Evolutionary conservation across 2,113 vertebrate genomes (phyloP), one percentile per base, ranked within the genome.

Genomic region (Prionailurus viverrinus): DNA sequence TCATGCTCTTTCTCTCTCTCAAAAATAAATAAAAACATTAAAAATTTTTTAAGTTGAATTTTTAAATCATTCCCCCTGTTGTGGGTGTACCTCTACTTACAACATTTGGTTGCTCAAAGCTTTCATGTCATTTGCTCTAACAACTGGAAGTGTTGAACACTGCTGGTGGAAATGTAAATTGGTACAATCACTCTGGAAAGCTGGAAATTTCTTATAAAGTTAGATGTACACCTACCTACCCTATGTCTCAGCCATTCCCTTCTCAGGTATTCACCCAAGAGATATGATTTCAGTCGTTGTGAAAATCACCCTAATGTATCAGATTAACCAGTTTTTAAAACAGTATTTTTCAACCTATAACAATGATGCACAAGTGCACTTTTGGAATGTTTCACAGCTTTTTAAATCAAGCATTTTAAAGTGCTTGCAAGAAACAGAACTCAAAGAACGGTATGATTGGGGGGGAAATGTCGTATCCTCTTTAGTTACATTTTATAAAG

Each of bases 341-440:
- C n/a, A 96, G 25, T 39, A 27, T 19, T 87, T 94, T 92, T 84
- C n/a, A 84, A 45, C 7, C 25, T 18, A 78, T 45, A 94, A 53
- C 14, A 31, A 41, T 58, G 51, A 31, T 19, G 6, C 8, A n/a
- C 3, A 13, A 55, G 25, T 12, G 7, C 0, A 36, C 5, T 23
- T 93, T 36, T 88, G 41, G 31, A 33, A 27, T 39, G 25, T 45
- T 65, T 80, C 73, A 14, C 3, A 53, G 78, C 23, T 95, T 96
- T 89, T 65, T 87, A 78, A 92, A 90, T n/a, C 25, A 83, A 95
- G 68, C 14, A 83, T 86, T 89, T 95, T 83, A 73, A 92, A 97
- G 68, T 76, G 19, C 65, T 95, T 61, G 5, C 27, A 87, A 90
- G 31, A 92, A 74, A 33, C 1, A 84, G 53, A 89, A 76, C 15